A percentile compares a stretch with the other conserved stretches of the same genome.
Conservation (phyloP, 2,113 vertebrate species). For the Heterotilapia buettikoferi region DNA sequence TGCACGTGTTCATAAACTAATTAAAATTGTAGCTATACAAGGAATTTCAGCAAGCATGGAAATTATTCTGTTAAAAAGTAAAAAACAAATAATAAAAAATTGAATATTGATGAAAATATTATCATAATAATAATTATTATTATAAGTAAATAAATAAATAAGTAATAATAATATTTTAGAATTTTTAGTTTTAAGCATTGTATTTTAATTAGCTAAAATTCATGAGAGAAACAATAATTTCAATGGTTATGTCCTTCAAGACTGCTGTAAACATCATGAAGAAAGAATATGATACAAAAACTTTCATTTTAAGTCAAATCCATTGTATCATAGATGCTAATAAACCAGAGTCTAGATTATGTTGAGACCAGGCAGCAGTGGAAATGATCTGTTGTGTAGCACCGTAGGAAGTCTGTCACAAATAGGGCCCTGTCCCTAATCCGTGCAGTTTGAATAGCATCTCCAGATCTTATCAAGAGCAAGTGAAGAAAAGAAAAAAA, state of each 20-base stretch:
- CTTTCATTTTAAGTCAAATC: not conserved
- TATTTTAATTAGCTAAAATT: not conserved
- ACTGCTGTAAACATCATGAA: not conserved
- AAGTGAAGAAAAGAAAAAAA: not conserved
- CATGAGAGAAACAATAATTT: not conserved
- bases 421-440: not conserved
- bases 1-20: not conserved
- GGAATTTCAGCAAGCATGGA: not conserved
- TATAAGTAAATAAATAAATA: not conserved
- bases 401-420: not conserved
- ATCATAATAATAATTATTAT: accelerated
- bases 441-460: not conserved
- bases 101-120: not conserved
- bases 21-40: not conserved
- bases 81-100: not conserved
- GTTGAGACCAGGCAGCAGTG: not conserved
- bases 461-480: not conserved
- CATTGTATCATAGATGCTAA: not conserved
- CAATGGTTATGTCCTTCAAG: not conserved
- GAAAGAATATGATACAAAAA: not conserved
- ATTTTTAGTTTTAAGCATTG: not conserved
- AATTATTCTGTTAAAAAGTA: not conserved
- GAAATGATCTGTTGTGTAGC: not conserved
- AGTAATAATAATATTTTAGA: not conserved
- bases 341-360: not conserved